These are phyloP conservation scores for Hoplostethus atlanticus DNA, from an alignment of 2,797 vertebrate species.

Conservation along the genomic window DNA sequence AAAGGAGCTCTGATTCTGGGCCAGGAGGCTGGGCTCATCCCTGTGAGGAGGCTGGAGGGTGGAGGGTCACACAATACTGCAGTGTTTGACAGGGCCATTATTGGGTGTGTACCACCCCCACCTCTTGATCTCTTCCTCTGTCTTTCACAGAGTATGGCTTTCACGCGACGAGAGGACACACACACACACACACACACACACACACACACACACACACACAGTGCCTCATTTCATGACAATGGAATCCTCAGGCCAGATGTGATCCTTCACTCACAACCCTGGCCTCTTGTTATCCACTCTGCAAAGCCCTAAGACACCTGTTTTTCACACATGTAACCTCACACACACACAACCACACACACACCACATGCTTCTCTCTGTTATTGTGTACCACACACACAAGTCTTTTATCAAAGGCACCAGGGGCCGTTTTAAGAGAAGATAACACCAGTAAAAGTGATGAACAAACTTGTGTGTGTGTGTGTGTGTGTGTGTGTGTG, in stretches of 20 bases:
- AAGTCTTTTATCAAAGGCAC: slow-evolving; percentile 24
- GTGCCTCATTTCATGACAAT: slow-evolving; percentile 45
- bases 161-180: slow-evolving; percentile 39
- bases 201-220: background rate
- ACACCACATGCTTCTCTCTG: slow-evolving; percentile 37
- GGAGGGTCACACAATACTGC: slow-evolving; percentile 59
- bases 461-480: slow-evolving; percentile 23
- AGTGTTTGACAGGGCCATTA: slow-evolving; percentile 61
- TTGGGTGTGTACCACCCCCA: slow-evolving; percentile 57
- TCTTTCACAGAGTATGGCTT: slow-evolving; percentile 35
- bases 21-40: slow-evolving; percentile 58
- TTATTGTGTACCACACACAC: slow-evolving; percentile 2
- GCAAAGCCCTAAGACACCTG: slow-evolving; percentile 71
- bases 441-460: background rate
- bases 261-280: slow-evolving; percentile 65
- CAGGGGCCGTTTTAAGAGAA: background rate
- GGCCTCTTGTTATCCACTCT: slow-evolving; percentile 62
- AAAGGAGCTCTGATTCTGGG: slow-evolving; percentile 65
- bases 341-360: slow-evolving; percentile 15
- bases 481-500: slow-evolving; percentile 1
- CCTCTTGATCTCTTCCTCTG: slow-evolving; percentile 44
- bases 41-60: slow-evolving; percentile 53
- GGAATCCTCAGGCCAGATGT: slow-evolving; percentile 71
- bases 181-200: slow-evolving; percentile 29
- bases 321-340: slow-evolving; percentile 61